Evolutionary conservation across 2,113 vertebrate genomes (phyloP), one percentile per base, ranked within the genome.

Genomic region (Leptodactylus fuscus): DNA sequence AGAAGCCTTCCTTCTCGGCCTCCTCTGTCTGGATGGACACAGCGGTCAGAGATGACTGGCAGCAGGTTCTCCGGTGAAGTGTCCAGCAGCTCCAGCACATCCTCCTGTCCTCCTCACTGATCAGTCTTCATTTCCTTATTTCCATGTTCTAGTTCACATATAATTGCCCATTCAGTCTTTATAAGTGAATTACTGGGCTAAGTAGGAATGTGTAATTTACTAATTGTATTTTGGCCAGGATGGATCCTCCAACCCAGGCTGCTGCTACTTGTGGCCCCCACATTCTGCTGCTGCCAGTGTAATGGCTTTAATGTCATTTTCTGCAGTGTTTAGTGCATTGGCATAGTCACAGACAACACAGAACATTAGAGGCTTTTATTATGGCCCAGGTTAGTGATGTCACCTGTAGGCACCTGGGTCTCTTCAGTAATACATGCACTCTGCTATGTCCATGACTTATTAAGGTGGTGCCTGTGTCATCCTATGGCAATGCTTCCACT

Each of bases 171-270:
- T 74, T 88, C 88, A 89, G 87, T 88, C 88, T 88, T 81, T 82
- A 48, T 89, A 90, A 93, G 91, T 24, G 0, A 88, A 91, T 93
- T 91, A 91, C 76, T 60, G 88, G 82, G 88, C 88, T 89, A 87
- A 85, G 29, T 90, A 88, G 79, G 84, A 77, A 60, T 90, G 88
- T 91, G 49, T 87, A 91, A 87, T 87, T 90, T 90, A 65, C 62
- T 91, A 92, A 93, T 92, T 90, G 41, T 34, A 81, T 92, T 91
- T 90, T 88, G 83, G 85, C 90, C 90, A 80, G 84, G 81, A 87
- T 79, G 77, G 86, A 90, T 85, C 87, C 82, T 83, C 77, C 89
- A 86, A 73, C 70, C 84, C 20, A 13, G 0, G 1, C 76, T 75
- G 53, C 49, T 18, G 51, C 46, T 48, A 16, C 81, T 29, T 81